Evolutionary conservation across 2,797 vertebrate genomes (phyloP).

Genomic region (Eospalax fontanierii): DNA sequence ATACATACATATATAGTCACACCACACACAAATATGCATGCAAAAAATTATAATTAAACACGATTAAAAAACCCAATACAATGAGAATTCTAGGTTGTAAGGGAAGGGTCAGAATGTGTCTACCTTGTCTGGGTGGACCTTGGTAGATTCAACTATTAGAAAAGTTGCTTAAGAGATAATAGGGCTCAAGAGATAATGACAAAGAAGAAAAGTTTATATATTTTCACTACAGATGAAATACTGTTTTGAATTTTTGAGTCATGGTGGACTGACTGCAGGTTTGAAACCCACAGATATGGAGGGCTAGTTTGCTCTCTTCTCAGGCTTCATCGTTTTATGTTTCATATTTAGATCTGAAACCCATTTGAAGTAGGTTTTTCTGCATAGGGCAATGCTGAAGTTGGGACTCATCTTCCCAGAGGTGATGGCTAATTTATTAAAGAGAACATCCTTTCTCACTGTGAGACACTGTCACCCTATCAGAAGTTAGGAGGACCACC

Average conservation of each 20-base stretch:
- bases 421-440: neutral
- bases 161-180: neutral
- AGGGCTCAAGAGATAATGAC: neutral
- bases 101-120: neutral
- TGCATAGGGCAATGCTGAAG: neutral
- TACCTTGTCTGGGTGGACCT: neutral
- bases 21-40: too few species aligned
- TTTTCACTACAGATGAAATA: neutral
- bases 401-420: neutral
- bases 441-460: slow-evolving; percentile 18
- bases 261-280: neutral
- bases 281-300: neutral
- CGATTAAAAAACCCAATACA: neutral
- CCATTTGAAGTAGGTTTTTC: slow-evolving; percentile 35
- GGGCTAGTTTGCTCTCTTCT: neutral
- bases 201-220: neutral
- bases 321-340: slow-evolving; percentile 11
- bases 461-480: neutral
- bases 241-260: neutral
- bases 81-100: neutral
- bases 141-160: neutral
- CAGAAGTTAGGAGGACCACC: neutral
- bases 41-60: neutral
- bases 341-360: slow-evolving; percentile 68
- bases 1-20: neutral